Evolutionary conservation across 2,888 invertebrate species (phyloP).

Genomic region (Drosophila subsilvestris): DNA sequence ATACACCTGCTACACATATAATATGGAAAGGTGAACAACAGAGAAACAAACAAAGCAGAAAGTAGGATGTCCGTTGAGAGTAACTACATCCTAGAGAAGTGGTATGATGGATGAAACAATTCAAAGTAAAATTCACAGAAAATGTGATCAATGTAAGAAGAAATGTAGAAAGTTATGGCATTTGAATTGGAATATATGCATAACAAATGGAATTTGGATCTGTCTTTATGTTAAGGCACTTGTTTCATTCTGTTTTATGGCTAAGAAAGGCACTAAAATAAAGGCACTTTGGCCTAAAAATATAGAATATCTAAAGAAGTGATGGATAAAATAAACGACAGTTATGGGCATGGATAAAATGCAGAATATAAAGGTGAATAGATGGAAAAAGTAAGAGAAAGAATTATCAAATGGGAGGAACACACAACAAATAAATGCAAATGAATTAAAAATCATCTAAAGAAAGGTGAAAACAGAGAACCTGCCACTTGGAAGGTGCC

Average conservation of each 20-base stretch:
- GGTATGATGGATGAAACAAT: conserved; percentile 37
- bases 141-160: not conserved
- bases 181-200: too few relatives aligned
- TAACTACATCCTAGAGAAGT: not conserved
- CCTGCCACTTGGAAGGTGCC: too few relatives aligned
- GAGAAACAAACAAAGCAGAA: conserved; percentile 56
- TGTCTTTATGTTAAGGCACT: too few relatives aligned
- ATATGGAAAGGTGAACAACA: not conserved
- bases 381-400: too few relatives aligned
- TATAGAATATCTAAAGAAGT: not conserved
- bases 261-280: not conserved
- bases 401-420: too few relatives aligned
- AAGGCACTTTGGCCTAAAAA: not conserved
- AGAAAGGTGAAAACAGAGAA: too few relatives aligned
- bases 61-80: conserved; percentile 11
- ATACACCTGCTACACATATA: not conserved
- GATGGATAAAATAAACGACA: conserved; percentile 29
- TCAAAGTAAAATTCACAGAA: not conserved
- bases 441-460: too few relatives aligned
- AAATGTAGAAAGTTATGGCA: not conserved
- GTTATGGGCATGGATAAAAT: conserved; percentile 53
- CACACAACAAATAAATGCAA: too few relatives aligned
- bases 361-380: not conserved
- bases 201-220: too few relatives aligned
- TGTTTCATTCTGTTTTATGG: not conserved